phyloP scores from a whole-genome alignment of 2,888 invertebrate species.

The Torymus auratus region DNA sequence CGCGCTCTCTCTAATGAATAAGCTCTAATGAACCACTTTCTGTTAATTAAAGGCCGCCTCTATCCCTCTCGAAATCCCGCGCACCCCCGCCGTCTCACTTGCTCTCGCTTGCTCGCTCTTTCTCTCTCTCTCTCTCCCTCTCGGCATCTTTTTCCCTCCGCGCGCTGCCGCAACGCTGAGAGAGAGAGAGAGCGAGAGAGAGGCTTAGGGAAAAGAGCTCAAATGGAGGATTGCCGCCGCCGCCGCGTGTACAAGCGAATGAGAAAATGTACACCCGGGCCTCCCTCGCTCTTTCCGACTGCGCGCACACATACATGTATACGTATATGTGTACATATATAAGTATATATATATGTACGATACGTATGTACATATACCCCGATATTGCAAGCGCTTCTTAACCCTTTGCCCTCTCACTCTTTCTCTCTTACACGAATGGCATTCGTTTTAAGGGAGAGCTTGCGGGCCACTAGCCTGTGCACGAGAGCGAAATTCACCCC shows the following conservation, averaged over 20 bases:
- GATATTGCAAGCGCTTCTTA: constrained; percentile 23
- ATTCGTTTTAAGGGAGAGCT: constrained; percentile 27
- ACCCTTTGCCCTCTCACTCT: constrained; percentile 30
- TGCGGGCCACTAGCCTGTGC: constrained; percentile 12
- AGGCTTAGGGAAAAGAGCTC: constrained; percentile 72
- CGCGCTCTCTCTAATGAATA: constrained; percentile 91
- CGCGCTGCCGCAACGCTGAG: constrained; percentile 59
- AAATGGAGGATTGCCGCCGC: constrained; percentile 66
- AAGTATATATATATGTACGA: no score
- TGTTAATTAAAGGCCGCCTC: constrained; percentile 89
- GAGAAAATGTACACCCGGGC: constrained; percentile 57
- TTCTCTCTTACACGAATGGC: background rate
- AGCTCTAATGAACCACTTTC: constrained; percentile 94
- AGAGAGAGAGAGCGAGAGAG: constrained; percentile 60
- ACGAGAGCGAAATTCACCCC: constrained; percentile 36
- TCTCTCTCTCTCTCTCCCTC: constrained; percentile 41
- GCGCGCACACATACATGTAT: background rate
- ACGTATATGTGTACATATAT: no score
- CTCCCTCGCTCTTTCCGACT: constrained; percentile 7
- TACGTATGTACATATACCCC: no score
- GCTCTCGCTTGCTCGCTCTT: constrained; percentile 51
- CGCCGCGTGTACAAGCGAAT: constrained; percentile 55
- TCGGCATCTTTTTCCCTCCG: constrained; percentile 15
- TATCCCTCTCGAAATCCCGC: constrained; percentile 66
- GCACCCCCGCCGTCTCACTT: constrained; percentile 35